Evolutionary conservation across 2,888 invertebrate genomes (phyloP).

Genomic region (Nomada lathburiana): DNA sequence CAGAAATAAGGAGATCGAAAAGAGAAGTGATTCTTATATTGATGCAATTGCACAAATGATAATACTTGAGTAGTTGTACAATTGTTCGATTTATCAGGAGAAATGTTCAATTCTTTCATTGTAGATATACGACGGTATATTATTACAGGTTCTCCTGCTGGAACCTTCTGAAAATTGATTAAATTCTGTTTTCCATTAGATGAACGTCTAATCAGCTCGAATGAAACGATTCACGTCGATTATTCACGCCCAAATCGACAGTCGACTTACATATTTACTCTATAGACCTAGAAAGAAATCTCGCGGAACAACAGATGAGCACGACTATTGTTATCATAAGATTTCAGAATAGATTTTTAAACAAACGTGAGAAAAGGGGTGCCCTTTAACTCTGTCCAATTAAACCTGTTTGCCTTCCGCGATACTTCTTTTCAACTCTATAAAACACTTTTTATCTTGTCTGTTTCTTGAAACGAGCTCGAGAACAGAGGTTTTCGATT

Average conservation of each 20-base stretch:
- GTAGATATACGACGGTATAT: constrained; percentile 23
- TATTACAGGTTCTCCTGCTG: constrained; percentile 4
- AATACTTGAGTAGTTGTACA: background rate
- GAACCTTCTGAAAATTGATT: constrained; percentile 29
- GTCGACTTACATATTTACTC: constrained; percentile 5
- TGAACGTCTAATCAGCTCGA: constrained; percentile 19
- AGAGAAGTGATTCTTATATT: background rate
- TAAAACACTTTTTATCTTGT: background rate
- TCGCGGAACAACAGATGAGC: no score
- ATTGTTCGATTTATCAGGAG: constrained; percentile 2
- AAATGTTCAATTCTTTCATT: constrained; percentile 3
- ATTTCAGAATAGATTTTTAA: no score
- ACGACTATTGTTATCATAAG: no score
- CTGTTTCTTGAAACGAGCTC: constrained; percentile 29
- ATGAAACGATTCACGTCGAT: constrained; percentile 12
- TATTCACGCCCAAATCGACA: constrained; percentile 37
- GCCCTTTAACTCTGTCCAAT: no score
- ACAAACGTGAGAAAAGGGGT: no score
- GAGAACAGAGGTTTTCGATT: constrained; percentile 60
- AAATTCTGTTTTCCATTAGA: constrained; percentile 27
- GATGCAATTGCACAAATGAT: constrained; percentile 3
- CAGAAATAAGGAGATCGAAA: background rate
- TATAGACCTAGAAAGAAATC: no score
- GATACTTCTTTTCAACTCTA: background rate
- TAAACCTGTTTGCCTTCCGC: no score